Evolutionary conservation across 2,113 vertebrate species (phyloP).

Genomic region (Eulemur rufifrons): DNA sequence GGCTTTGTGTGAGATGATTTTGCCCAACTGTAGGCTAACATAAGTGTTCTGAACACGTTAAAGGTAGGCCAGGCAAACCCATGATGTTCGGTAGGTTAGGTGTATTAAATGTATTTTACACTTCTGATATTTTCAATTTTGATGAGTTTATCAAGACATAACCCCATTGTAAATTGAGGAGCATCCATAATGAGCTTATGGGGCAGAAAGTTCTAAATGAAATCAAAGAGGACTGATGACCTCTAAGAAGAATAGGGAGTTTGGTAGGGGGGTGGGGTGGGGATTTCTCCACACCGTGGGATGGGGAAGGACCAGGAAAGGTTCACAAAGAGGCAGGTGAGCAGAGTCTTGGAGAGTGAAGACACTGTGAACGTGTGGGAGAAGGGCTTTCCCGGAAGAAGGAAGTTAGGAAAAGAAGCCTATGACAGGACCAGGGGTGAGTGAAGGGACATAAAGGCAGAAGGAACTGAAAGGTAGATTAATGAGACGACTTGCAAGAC

Average conservation of each 20-base stretch:
- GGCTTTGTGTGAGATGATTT: neutral
- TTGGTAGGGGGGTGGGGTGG: too few relatives aligned
- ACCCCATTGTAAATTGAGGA: neutral
- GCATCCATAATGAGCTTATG: neutral
- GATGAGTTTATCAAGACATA: neutral
- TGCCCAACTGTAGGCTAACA: neutral
- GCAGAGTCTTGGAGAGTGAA: neutral
- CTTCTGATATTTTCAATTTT: neutral
- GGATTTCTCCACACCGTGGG: neutral
- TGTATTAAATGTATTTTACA: neutral
- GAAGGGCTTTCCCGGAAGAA: neutral
- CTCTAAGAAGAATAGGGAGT: neutral
- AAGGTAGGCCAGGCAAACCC: neutral
- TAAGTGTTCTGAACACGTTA: neutral
- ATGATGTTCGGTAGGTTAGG: neutral
- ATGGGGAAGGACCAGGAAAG: neutral
- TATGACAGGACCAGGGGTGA: accelerated
- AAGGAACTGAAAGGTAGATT: neutral
- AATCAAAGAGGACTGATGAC: accelerated
- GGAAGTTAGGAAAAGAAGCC: neutral
- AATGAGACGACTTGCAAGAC: accelerated
- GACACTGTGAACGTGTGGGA: neutral
- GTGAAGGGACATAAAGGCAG: neutral
- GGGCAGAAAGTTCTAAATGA: neutral
- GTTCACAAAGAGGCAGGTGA: neutral